These are phyloP conservation scores for Eristalinus sepulchralis DNA, from an alignment of 2,888 invertebrate genomes.

Conservation along the genomic window DNA sequence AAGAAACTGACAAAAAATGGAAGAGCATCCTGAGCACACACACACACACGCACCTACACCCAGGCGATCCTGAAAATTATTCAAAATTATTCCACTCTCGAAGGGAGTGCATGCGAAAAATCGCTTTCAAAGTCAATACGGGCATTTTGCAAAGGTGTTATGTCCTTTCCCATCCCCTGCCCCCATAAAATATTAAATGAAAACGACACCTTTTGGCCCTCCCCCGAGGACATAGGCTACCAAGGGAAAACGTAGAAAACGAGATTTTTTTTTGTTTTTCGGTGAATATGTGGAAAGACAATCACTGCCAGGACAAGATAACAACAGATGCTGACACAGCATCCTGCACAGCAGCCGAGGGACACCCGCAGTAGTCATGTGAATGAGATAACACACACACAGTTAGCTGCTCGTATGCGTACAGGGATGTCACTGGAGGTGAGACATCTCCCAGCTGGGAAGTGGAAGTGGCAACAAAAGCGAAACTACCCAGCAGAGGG, in stretches of 20 bases:
- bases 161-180: slow-evolving; percentile 30
- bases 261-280: neutral
- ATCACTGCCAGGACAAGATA: slow-evolving; percentile 68
- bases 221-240: slow-evolving; percentile 14
- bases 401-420: neutral
- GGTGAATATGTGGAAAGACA: slow-evolving; percentile 54
- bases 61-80: slow-evolving; percentile 51
- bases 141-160: slow-evolving; percentile 58
- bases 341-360: slow-evolving; percentile 1
- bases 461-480: slow-evolving; percentile 11
- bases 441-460: neutral
- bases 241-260: neutral
- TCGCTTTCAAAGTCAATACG: slow-evolving; percentile 64
- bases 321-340: slow-evolving; percentile 68
- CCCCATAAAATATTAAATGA: slow-evolving; percentile 68
- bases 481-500: neutral
- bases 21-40: neutral
- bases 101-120: slow-evolving; percentile 27
- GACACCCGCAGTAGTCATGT: neutral
- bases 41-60: neutral
- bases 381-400: neutral
- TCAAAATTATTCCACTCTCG: slow-evolving; percentile 58
- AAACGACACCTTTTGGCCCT: slow-evolving; percentile 66
- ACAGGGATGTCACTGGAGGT: neutral
- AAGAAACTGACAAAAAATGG: slow-evolving; percentile 3